Evolutionary conservation across 2,888 invertebrate genomes (phyloP).

Genomic region (Agrypnus murinus): DNA sequence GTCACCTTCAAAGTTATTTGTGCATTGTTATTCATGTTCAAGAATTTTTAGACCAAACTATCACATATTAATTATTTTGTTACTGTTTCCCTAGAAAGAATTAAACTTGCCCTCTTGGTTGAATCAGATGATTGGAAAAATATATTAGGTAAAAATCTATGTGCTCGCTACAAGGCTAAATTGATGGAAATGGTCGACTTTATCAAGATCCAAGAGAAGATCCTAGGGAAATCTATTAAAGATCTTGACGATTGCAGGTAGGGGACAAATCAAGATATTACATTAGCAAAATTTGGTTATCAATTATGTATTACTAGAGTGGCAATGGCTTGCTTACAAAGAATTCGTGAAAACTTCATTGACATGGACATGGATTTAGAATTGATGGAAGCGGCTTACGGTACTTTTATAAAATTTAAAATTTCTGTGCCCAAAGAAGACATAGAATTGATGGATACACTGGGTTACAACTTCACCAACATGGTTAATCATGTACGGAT

Average conservation of each 20-base stretch:
- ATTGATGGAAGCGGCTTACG: slow-evolving; percentile 87
- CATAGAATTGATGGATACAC: slow-evolving; percentile 84
- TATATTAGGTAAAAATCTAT: slow-evolving; percentile 80
- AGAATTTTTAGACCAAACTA: no score
- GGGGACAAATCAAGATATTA: no score
- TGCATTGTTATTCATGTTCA: no score
- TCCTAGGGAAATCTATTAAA: slow-evolving; percentile 80
- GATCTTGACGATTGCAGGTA: slow-evolving; percentile 83
- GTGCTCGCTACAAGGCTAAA: slow-evolving; percentile 80
- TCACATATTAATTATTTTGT: no score
- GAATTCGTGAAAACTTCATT: slow-evolving; percentile 85
- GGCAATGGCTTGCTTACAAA: slow-evolving; percentile 86
- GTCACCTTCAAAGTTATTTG: no score
- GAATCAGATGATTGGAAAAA: slow-evolving; percentile 89
- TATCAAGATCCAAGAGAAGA: slow-evolving; percentile 83
- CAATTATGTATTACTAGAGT: no score
- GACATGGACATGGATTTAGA: slow-evolving; percentile 85
- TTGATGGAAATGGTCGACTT: slow-evolving; percentile 83
- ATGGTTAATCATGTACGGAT: slow-evolving; percentile 81
- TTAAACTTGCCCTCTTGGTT: slow-evolving; percentile 79
- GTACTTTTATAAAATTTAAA: slow-evolving; percentile 79
- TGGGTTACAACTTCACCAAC: slow-evolving; percentile 85
- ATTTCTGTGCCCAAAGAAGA: slow-evolving; percentile 85
- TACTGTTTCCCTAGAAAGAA: slow-evolving; percentile 74
- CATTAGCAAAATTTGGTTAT: no score